Evolutionary conservation across 2,888 invertebrate species (phyloP).

Genomic region (Acronicta psi): DNA sequence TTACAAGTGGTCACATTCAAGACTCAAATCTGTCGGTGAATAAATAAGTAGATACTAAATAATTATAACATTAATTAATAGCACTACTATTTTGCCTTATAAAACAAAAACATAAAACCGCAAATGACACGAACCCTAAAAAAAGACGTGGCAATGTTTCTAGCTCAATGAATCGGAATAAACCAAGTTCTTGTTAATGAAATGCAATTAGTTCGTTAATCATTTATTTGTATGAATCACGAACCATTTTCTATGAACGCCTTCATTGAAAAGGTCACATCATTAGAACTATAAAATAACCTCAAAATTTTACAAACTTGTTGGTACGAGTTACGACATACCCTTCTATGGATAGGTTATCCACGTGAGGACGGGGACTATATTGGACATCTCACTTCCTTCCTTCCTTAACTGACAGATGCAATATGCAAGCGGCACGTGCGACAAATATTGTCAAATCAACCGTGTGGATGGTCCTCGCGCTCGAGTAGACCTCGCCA

Average conservation of each 20-base stretch:
- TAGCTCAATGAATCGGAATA: conserved; percentile 34
- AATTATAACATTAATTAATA: conserved; percentile 20
- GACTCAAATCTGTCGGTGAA: conserved; percentile 1
- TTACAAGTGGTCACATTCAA: conserved; percentile 5
- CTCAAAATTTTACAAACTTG: not conserved
- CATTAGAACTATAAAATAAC: conserved; percentile 23
- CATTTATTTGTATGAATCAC: conserved; percentile 42
- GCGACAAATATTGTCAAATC: conserved; percentile 66
- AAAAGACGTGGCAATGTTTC: conserved; percentile 38
- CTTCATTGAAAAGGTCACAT: conserved; percentile 43
- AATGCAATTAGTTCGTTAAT: conserved; percentile 30
- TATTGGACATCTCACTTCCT: conserved; percentile 13
- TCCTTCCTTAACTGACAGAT: conserved; percentile 20
- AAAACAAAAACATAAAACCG: conserved; percentile 26
- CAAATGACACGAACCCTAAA: conserved; percentile 41
- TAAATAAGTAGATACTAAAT: conserved; percentile 12
- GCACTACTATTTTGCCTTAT: not conserved
- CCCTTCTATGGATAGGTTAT: conserved; percentile 20
- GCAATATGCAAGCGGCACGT: conserved; percentile 53
- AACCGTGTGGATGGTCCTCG: conserved; percentile 69
- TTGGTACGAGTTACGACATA: conserved; percentile 33
- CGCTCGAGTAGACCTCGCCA: conserved; percentile 70
- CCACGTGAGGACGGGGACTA: not conserved
- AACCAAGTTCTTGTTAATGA: conserved; percentile 41
- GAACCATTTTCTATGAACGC: conserved; percentile 16